Evolutionary conservation across 2,888 invertebrate genomes (phyloP), one percentile per base, ranked within the genome.

Genomic region (Hirtodrosophila trivittata): DNA sequence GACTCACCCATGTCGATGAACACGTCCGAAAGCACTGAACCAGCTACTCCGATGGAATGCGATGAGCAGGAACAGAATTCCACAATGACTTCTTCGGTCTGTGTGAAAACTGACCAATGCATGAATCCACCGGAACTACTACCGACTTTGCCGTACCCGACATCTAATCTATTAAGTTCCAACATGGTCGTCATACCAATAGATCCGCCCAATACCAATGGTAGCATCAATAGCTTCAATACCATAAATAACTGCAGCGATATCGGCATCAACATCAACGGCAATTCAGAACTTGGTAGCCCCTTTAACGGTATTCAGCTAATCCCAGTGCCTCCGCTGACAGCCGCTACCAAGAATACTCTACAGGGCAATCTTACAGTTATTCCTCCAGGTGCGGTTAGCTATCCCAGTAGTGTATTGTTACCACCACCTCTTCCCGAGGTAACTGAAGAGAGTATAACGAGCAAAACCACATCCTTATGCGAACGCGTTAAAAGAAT

Each of bases 131-230:
- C 35, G 9, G 7, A 49, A n/a, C n/a, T n/a, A n/a, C n/a, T n/a
- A 47, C 14, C 60, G 32, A 21, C 86, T 73, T 32, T 75, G 28
- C 42, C 1, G 9, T 30, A 0, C 6, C 37, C 68, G 2, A 71
- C 75, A 5, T 50, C 73, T 0, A 77, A 56, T 37, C 55, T 89
- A 50, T 70, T 87, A 5, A 86, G 84, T 35, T 89, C 88, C 10
- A 89, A 88, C 45, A 90, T 90, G 90, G 90, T 91, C 1, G 88
- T 89, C 16, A 90, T 90, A 80, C 90, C 90, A 4, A 56, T 85
- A n/a, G 88, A 89, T n/a, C 9, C 60, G n/a, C 60, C 71, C 18
- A 45, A n/a, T 45, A 16, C 30, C 14, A 73, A 75, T 13, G 49
- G 66, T 0, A 30, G 30, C 25, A 42, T 8, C 28, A 41, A 26